phyloP scores from a whole-genome alignment of 2,888 invertebrate species.

The Sarcophaga carnaria region DNA sequence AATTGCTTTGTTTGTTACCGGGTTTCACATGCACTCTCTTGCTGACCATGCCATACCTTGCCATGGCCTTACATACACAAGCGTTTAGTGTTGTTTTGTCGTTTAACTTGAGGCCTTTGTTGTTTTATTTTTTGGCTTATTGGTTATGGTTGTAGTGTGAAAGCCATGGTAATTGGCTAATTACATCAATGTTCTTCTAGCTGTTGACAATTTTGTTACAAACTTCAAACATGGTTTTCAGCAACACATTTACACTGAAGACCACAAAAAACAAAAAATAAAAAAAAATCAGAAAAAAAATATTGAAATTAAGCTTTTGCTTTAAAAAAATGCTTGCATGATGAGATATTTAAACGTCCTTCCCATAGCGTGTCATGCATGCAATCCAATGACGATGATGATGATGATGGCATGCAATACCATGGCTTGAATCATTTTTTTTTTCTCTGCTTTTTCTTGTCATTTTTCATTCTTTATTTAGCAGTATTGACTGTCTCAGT shows the following conservation, averaged over 20 bases:
- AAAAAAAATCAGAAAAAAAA: background rate
- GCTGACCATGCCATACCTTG: constrained; percentile 24
- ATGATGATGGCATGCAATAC: constrained; percentile 60
- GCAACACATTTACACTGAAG: background rate
- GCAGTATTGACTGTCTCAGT: background rate
- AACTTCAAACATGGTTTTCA: constrained; percentile 57
- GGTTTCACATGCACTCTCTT: constrained; percentile 21
- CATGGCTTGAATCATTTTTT: background rate
- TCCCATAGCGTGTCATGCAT: constrained; percentile 35
- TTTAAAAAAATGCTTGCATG: constrained; percentile 60
- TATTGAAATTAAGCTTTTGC: constrained; percentile 44
- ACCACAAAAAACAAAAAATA: constrained; percentile 8
- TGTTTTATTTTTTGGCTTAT: background rate
- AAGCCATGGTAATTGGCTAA: constrained; percentile 78
- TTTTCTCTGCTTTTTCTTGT: background rate
- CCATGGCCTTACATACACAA: too few relatives aligned
- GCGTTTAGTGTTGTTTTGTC: background rate
- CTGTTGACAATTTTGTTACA: constrained; percentile 69
- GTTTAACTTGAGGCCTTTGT: constrained; percentile 27
- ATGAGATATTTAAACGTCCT: constrained; percentile 6
- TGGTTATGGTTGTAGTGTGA: constrained; percentile 73
- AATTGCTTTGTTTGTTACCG: background rate
- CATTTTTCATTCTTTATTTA: background rate
- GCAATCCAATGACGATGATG: background rate
- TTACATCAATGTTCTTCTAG: constrained; percentile 71